These are phyloP conservation scores for Agelastica alni DNA, from an alignment of 2,888 invertebrate genomes.

Conservation along the genomic window DNA sequence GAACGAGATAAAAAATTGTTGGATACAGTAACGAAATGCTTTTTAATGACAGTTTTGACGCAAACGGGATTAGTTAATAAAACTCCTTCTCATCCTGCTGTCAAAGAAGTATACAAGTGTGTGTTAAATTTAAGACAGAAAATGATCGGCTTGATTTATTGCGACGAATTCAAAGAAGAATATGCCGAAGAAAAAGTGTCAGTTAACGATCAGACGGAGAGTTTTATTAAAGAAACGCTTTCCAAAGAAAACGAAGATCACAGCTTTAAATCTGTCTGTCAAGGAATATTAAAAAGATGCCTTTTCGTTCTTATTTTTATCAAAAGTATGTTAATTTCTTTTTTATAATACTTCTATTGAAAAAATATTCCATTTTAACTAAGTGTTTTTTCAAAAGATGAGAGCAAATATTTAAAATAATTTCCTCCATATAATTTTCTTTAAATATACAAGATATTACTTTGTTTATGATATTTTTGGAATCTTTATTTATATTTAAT, in stretches of 20 bases:
- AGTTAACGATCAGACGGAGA: slow-evolving; percentile 28
- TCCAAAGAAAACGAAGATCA: slow-evolving; percentile 37
- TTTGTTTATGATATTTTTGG: too few relatives aligned
- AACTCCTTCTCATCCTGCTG: slow-evolving; percentile 41
- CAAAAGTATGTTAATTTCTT: slow-evolving; percentile 49
- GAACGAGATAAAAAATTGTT: slow-evolving; percentile 56
- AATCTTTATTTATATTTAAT: too few relatives aligned
- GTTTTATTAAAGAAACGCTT: slow-evolving; percentile 28
- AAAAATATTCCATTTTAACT: too few relatives aligned
- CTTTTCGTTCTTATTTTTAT: slow-evolving; percentile 60
- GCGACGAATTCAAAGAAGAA: slow-evolving; percentile 34
- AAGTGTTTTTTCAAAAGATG: not conserved
- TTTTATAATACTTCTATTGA: too few relatives aligned
- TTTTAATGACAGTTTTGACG: slow-evolving; percentile 60
- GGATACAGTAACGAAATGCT: slow-evolving; percentile 58
- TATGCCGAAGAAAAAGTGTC: slow-evolving; percentile 32
- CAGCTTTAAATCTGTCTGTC: slow-evolving; percentile 51
- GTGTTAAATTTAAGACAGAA: slow-evolving; percentile 46
- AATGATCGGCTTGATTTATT: slow-evolving; percentile 44
- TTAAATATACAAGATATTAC: too few relatives aligned
- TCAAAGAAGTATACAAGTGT: slow-evolving; percentile 52
- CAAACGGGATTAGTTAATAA: slow-evolving; percentile 59
- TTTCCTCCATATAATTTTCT: too few relatives aligned
- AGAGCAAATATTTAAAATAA: too few relatives aligned
- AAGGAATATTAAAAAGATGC: slow-evolving; percentile 57